Evolutionary conservation across 2,797 vertebrate genomes (phyloP).

Genomic region (Melanotaenia parkinsoni): DNA sequence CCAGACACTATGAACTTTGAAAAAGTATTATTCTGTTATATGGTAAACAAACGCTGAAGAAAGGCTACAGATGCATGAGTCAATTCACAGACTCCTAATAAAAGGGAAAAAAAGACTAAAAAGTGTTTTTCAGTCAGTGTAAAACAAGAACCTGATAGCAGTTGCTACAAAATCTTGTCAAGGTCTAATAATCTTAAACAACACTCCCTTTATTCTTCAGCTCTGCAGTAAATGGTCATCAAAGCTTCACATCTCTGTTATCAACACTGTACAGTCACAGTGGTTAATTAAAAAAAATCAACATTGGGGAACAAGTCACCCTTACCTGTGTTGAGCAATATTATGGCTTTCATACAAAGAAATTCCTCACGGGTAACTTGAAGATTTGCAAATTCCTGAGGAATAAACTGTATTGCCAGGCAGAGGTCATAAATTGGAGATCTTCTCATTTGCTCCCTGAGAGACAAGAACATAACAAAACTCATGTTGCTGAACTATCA

Average conservation of each 20-base stretch:
- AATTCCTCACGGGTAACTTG: conserved; percentile 95
- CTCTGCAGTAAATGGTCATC: conserved; percentile 18
- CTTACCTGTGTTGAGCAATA: conserved; percentile 95
- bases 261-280: conserved; percentile 20
- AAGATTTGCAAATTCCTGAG: conserved; percentile 94
- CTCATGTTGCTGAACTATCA: not conserved
- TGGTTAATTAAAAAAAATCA: conserved; percentile 2
- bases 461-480: conserved; percentile 3
- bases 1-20: not conserved
- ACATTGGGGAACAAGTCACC: not conserved
- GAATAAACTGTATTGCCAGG: conserved; percentile 94
- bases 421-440: conserved; percentile 95
- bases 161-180: conserved; percentile 47
- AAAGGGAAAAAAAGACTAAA: not conserved
- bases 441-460: conserved; percentile 93
- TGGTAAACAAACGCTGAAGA: not conserved
- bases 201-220: conserved; percentile 22
- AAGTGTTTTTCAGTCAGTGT: conserved; percentile 4
- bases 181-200: conserved; percentile 27
- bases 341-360: conserved; percentile 97
- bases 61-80: not conserved
- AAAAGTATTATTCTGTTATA: not conserved
- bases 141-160: conserved; percentile 30
- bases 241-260: conserved; percentile 36
- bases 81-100: not conserved